Conservation (phyloP, 1,140 invertebrate species). For the Oncopodura yosiiana region DNA sequence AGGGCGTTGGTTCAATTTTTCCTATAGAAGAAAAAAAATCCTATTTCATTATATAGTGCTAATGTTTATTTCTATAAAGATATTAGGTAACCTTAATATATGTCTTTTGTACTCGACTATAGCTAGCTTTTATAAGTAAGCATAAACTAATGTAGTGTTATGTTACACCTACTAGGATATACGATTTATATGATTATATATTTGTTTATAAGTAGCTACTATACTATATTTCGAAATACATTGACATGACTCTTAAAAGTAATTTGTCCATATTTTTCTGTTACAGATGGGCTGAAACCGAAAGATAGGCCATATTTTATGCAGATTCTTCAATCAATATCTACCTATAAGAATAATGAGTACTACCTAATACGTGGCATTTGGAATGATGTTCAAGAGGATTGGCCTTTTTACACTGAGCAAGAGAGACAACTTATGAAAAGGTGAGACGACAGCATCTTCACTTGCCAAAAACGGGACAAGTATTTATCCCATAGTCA, state of each 20-base stretch:
- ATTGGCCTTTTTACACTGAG: constrained; percentile 87
- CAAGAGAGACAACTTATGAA: constrained; percentile 76
- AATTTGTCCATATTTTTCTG: too few relatives aligned
- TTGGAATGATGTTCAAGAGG: constrained; percentile 86
- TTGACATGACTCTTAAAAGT: background rate
- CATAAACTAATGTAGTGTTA: background rate
- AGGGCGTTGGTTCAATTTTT: constrained; percentile 11
- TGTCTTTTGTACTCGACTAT: too few relatives aligned
- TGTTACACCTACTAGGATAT: background rate
- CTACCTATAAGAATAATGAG: constrained; percentile 70
- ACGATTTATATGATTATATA: background rate
- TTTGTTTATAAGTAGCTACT: background rate
- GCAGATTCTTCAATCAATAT: constrained; percentile 65
- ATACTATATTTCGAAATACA: background rate
- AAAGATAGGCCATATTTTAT: constrained; percentile 64
- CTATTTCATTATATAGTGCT: too few relatives aligned
- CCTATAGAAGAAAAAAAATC: too few relatives aligned
- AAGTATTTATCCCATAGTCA: too few relatives aligned
- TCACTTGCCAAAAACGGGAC: too few relatives aligned
- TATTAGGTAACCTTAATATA: too few relatives aligned
- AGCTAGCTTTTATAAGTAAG: too few relatives aligned
- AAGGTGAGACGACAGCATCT: constrained; percentile 55
- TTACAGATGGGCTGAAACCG: constrained; percentile 75
- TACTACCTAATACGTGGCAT: constrained; percentile 72
- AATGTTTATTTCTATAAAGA: too few relatives aligned